Percentiles rank a stretch among this genome's conserved stretches.
Evolutionary conservation across 2,888 invertebrate species (phyloP).

Genomic region (Malthinus seriepunctatus): DNA sequence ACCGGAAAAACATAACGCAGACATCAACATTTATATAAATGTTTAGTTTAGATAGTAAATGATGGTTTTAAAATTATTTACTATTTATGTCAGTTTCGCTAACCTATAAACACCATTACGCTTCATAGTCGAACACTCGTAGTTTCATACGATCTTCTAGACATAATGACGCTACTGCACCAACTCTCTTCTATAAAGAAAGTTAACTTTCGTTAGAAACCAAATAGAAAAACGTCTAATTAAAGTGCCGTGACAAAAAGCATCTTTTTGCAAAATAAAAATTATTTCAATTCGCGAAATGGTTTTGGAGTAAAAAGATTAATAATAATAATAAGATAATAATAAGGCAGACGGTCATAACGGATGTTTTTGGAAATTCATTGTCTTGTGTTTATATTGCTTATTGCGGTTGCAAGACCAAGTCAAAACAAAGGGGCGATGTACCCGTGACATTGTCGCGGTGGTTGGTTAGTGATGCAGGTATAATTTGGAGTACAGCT

Average conservation of each 20-base stretch:
- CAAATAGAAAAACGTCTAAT: too few relatives aligned
- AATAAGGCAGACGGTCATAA: constrained; percentile 21
- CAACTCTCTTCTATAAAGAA: constrained; percentile 20
- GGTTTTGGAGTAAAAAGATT: too few relatives aligned
- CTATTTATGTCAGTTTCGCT: constrained; percentile 24
- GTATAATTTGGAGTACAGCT: constrained; percentile 27
- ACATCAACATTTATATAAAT: too few relatives aligned
- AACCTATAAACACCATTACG: constrained; percentile 28
- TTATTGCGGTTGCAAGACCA: constrained; percentile 17
- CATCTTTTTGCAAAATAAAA: too few relatives aligned
- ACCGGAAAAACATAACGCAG: constrained; percentile 15
- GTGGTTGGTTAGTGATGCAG: constrained; percentile 26
- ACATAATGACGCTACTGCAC: constrained; percentile 12
- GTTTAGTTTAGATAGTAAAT: neutral
- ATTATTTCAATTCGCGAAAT: too few relatives aligned
- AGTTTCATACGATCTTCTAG: constrained; percentile 11
- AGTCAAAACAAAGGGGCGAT: constrained; percentile 35
- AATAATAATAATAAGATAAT: constrained; percentile 1
- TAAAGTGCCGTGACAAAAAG: too few relatives aligned
- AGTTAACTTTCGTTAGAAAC: constrained; percentile 19
- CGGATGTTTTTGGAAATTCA: constrained; percentile 21
- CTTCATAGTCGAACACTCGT: constrained; percentile 4
- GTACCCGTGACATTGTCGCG: constrained; percentile 43
- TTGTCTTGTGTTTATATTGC: constrained; percentile 14
- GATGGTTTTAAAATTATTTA: constrained; percentile 22